A percentile compares a stretch with the other conserved stretches of the same genome.
phyloP scores from a whole-genome alignment of 2,113 vertebrate species.

The Xenus cinereus region DNA sequence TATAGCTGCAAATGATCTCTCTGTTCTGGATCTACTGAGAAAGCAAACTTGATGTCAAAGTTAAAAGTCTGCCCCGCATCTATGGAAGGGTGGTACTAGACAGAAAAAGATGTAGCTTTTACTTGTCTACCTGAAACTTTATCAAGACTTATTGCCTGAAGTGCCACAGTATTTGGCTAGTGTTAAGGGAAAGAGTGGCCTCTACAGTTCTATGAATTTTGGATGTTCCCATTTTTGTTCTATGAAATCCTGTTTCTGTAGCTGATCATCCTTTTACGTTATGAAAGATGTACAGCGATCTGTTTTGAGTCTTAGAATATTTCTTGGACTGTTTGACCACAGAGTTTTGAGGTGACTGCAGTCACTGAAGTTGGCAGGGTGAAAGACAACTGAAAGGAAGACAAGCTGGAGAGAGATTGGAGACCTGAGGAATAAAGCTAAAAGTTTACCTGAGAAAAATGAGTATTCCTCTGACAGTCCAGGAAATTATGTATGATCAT shows the following conservation, averaged over 20 bases:
- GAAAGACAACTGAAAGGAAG: not conserved
- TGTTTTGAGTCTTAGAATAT: not conserved
- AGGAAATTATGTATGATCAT: not conserved
- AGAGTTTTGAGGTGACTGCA: not conserved
- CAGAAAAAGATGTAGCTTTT: not conserved
- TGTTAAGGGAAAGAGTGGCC: not conserved
- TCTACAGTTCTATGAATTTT: not conserved
- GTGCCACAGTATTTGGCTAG: not conserved
- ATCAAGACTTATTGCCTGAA: not conserved
- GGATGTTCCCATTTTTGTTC: not conserved
- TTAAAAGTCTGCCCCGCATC: not conserved
- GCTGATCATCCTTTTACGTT: not conserved
- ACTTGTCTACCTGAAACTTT: not conserved
- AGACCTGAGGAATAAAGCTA: not conserved
- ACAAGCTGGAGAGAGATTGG: not conserved
- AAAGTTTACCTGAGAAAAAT: not conserved
- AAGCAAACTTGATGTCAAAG: not conserved
- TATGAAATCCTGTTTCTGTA: not conserved
- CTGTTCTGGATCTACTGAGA: not conserved
- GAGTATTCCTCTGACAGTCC: not conserved
- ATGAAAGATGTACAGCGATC: not conserved
- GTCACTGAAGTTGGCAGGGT: not conserved
- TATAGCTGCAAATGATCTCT: not conserved
- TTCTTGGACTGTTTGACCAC: not conserved
- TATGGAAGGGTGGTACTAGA: not conserved